Conservation (phyloP, 1,140 invertebrate genomes). For the Pinna nobilis region DNA sequence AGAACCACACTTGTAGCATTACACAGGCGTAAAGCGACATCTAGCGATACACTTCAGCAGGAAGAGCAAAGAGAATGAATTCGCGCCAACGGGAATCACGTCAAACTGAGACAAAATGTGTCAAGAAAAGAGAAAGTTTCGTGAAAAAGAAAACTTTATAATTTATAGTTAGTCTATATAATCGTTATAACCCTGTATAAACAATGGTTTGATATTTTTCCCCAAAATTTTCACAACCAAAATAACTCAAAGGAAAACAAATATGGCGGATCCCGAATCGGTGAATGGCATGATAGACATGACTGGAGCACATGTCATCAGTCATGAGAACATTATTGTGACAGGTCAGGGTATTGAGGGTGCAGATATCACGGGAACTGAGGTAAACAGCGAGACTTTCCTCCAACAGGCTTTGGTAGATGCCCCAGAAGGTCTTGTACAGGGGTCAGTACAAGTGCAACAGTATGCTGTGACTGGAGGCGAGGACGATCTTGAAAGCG, state of each 20-base stretch:
- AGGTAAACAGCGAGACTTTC: constrained; percentile 67
- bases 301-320: constrained; percentile 48
- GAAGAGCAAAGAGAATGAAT: constrained; percentile 21
- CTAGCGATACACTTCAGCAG: constrained; percentile 5
- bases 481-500: constrained; percentile 2
- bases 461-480: background rate
- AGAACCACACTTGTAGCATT: no score
- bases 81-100: constrained; percentile 19
- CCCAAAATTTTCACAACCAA: constrained; percentile 18
- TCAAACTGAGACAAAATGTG: background rate
- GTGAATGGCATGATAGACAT: constrained; percentile 53
- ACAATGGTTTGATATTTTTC: constrained; percentile 7
- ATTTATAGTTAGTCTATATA: background rate
- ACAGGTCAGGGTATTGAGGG: constrained; percentile 30
- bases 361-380: constrained; percentile 40
- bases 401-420: constrained; percentile 73
- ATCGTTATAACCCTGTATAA: background rate
- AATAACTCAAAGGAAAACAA: constrained; percentile 51
- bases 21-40: no score
- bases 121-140: constrained; percentile 2
- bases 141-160: background rate
- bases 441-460: no score
- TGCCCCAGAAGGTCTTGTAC: constrained; percentile 50
- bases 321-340: constrained; percentile 42
- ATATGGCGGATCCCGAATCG: constrained; percentile 65